Evolutionary conservation across 2,113 vertebrate genomes (phyloP).

Genomic region (Tamias sibiricus): DNA sequence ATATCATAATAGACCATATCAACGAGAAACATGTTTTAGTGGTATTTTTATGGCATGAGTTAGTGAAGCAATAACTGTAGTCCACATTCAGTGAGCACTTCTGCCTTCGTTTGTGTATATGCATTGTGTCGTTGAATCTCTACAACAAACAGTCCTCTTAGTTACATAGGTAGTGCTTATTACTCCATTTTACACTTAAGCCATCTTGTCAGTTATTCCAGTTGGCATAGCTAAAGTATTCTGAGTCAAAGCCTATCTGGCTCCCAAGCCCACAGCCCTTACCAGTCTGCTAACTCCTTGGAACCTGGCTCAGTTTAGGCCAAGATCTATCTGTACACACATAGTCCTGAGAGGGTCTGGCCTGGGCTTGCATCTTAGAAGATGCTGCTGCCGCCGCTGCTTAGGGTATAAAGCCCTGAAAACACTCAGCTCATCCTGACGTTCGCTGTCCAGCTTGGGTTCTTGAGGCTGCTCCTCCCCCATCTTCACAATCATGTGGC

Average conservation of each 20-base stretch:
- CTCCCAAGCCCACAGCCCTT: neutral
- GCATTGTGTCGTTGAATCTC: neutral
- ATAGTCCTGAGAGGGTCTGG: neutral
- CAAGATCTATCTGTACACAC: neutral
- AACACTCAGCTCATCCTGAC: neutral
- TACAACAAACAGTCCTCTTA: neutral
- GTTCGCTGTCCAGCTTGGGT: neutral
- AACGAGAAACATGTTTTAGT: neutral
- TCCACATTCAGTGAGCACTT: slow-evolving; percentile 26
- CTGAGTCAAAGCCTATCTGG: neutral
- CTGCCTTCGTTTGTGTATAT: neutral
- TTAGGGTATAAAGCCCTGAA: neutral
- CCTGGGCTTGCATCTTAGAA: neutral
- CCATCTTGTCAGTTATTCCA: slow-evolving; percentile 15
- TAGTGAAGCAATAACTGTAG: neutral
- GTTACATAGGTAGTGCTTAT: neutral
- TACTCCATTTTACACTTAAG: slow-evolving; percentile 13
- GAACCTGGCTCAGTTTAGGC: neutral
- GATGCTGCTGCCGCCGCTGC: neutral
- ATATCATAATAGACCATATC: neutral
- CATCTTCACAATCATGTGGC: neutral
- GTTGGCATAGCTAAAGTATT: neutral
- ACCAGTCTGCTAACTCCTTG: neutral
- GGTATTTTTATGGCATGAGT: neutral
- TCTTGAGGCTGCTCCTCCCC: neutral